phyloP scores from a whole-genome alignment of 2,113 vertebrate genomes.

The Pachycephala philippinensis region DNA sequence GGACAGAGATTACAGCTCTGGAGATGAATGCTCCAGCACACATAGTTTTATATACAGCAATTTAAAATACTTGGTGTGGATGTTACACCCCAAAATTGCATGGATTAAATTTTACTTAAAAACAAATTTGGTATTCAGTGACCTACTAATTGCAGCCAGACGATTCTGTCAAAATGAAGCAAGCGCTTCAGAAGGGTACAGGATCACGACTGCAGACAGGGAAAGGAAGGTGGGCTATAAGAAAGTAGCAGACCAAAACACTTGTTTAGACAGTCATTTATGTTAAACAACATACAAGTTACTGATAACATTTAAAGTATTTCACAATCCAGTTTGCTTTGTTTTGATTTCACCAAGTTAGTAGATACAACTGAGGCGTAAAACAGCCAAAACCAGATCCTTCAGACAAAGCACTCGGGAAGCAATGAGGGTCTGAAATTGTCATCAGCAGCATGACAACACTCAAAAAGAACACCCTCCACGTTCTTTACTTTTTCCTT shows the following conservation, averaged over 20 bases:
- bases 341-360: background rate
- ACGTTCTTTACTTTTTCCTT: background rate
- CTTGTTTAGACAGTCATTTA: background rate
- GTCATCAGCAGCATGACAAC: background rate
- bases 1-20: background rate
- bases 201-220: background rate
- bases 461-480: background rate
- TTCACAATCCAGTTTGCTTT: background rate
- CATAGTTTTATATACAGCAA: background rate
- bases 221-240: accelerated
- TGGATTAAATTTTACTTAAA: background rate
- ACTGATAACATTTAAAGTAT: background rate
- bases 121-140: background rate
- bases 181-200: background rate
- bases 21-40: background rate
- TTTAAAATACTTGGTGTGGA: background rate
- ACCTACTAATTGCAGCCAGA: background rate
- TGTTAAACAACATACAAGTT: background rate
- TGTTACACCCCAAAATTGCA: background rate
- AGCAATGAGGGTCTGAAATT: background rate
- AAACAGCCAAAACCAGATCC: background rate
- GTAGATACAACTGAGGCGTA: background rate
- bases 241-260: background rate
- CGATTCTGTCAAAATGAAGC: background rate
- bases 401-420: background rate